phyloP scores from a whole-genome alignment of 2,797 vertebrate species.

The Smutsia temminckii region DNA sequence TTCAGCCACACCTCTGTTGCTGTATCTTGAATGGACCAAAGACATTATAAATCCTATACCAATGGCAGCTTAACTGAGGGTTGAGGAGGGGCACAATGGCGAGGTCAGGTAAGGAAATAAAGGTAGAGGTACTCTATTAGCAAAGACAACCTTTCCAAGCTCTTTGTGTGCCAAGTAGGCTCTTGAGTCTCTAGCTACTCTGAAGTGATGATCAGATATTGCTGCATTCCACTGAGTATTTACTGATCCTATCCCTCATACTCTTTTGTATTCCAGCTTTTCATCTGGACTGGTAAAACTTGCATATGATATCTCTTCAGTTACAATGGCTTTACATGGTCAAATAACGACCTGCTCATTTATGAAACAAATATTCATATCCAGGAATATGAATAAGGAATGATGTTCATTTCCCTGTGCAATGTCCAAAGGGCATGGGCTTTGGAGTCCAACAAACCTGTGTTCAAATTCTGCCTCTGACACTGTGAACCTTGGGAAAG shows the following conservation, averaged over 20 bases:
- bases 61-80: constrained; percentile 47
- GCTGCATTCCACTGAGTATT: background rate
- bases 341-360: background rate
- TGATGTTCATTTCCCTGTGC: background rate
- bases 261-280: background rate
- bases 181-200: background rate
- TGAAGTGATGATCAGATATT: background rate
- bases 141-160: constrained; percentile 8
- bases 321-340: background rate
- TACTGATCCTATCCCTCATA: background rate
- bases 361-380: background rate
- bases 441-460: constrained; percentile 9
- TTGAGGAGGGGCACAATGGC: background rate
- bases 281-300: background rate
- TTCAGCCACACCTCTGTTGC: constrained; percentile 54
- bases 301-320: background rate
- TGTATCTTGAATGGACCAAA: constrained; percentile 22
- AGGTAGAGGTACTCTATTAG: background rate
- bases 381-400: background rate
- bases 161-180: background rate
- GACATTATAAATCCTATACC: constrained; percentile 57
- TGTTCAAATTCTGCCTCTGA: constrained; percentile 11
- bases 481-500: background rate
- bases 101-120: constrained; percentile 38
- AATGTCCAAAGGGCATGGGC: background rate